These are phyloP conservation scores for Chirona hameri DNA, from an alignment of 2,888 invertebrate genomes.

Conservation along the genomic window DNA sequence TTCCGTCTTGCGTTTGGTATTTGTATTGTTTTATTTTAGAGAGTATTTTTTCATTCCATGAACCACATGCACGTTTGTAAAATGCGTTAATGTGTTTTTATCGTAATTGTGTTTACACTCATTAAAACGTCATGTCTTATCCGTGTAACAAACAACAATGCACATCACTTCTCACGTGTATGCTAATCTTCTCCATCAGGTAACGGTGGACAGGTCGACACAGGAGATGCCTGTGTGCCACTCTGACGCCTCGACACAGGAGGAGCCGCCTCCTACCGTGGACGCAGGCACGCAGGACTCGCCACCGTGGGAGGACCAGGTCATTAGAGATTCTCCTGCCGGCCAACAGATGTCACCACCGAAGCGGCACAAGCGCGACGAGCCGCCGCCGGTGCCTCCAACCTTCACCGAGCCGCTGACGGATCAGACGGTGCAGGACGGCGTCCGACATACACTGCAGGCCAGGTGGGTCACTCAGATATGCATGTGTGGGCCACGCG, in stretches of 20 bases:
- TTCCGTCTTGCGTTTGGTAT: too few species aligned
- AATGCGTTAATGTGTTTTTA: too few species aligned
- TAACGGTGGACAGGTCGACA: conserved; percentile 39
- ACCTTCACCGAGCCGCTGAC: conserved; percentile 58
- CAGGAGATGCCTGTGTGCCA: not conserved
- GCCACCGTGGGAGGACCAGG: conserved; percentile 45
- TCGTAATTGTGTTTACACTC: too few species aligned
- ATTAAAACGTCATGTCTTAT: too few species aligned
- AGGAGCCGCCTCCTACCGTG: not conserved
- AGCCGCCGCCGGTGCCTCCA: conserved; percentile 47
- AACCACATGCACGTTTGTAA: too few species aligned
- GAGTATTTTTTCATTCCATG: too few species aligned
- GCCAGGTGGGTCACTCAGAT: too few species aligned
- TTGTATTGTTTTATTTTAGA: too few species aligned
- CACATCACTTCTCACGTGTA: too few species aligned
- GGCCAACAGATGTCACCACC: conserved; percentile 33
- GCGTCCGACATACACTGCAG: conserved; percentile 52
- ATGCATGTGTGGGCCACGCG: too few species aligned
- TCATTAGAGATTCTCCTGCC: conserved; percentile 25
- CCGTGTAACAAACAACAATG: too few species aligned
- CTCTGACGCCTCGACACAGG: conserved; percentile 34
- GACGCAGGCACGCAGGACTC: conserved; percentile 33
- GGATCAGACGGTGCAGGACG: conserved; percentile 65
- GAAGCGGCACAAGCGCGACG: conserved; percentile 37
- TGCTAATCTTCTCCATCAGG: conserved; percentile 33